phyloP scores from a whole-genome alignment of 1,140 invertebrate species.

The Phymorhynchus buccinoides region DNA sequence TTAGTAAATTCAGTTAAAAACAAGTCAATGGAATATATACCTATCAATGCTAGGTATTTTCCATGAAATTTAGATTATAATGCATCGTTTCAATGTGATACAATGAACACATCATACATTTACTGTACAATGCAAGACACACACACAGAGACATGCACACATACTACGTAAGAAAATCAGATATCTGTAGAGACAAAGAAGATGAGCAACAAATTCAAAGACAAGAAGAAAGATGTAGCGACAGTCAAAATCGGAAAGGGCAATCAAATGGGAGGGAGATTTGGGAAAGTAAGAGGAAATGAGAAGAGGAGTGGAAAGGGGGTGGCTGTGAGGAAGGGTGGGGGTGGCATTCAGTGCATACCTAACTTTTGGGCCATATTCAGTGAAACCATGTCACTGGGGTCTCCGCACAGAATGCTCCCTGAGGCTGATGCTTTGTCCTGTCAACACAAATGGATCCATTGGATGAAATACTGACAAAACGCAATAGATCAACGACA shows the following conservation, averaged over 20 bases:
- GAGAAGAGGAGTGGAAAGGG: neutral
- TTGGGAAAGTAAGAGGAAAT: neutral
- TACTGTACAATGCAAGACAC: too few species aligned
- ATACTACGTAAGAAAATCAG: neutral
- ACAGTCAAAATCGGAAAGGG: too few species aligned
- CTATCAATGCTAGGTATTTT: too few species aligned
- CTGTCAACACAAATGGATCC: neutral
- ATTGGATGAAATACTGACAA: neutral
- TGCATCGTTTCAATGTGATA: too few species aligned
- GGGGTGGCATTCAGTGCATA: neutral
- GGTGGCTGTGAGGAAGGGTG: neutral
- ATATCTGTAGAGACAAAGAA: neutral
- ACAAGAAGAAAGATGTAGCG: too few species aligned
- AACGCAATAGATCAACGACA: too few species aligned
- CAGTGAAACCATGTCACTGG: constrained; percentile 29
- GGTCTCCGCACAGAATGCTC: constrained; percentile 18
- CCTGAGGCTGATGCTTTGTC: constrained; percentile 23
- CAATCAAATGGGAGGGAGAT: neutral
- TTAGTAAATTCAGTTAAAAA: too few species aligned
- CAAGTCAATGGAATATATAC: too few species aligned
- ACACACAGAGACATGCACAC: neutral
- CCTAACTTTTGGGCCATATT: constrained; percentile 35
- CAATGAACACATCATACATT: too few species aligned
- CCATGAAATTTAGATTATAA: too few species aligned
- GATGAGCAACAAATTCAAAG: neutral